A percentile compares a stretch with the other conserved stretches of the same genome.
Conservation (phyloP, 1,140 invertebrate species). For the Ceratitis capitata region DNA sequence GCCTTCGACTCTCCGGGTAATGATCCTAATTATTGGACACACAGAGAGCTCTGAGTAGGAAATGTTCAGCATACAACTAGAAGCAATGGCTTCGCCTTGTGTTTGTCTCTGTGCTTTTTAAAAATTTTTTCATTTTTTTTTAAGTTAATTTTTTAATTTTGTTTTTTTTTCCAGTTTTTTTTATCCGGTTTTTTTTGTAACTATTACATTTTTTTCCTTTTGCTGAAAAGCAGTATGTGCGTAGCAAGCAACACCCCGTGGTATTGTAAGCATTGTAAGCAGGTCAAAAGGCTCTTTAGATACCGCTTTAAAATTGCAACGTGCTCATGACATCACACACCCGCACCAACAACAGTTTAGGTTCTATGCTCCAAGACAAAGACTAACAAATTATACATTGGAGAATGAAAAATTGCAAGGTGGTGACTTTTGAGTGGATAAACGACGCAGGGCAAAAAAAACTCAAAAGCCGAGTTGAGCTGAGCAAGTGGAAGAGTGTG, state of each 20-base stretch:
- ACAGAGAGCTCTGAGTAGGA: slow-evolving; percentile 1
- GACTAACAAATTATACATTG: background rate
- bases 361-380: background rate
- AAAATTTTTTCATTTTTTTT: background rate
- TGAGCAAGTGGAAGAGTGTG: background rate
- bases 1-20: background rate
- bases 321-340: background rate
- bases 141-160: background rate
- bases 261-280: slow-evolving; percentile 29
- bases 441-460: background rate
- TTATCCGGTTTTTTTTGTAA: too few species aligned
- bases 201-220: too few species aligned
- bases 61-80: background rate
- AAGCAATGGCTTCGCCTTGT: background rate
- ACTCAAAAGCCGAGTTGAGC: background rate
- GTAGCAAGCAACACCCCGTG: background rate
- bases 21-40: slow-evolving; percentile 18
- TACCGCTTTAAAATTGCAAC: background rate
- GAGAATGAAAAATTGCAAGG: background rate
- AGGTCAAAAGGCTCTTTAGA: slow-evolving; percentile 15
- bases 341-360: too few species aligned
- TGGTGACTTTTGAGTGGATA: background rate
- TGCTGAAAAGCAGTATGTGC: background rate
- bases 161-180: background rate
- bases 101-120: background rate